A percentile compares a stretch with the other conserved stretches of the same genome.
phyloP scores from a whole-genome alignment of 2,797 vertebrate genomes.

The Harpagifer antarcticus region DNA sequence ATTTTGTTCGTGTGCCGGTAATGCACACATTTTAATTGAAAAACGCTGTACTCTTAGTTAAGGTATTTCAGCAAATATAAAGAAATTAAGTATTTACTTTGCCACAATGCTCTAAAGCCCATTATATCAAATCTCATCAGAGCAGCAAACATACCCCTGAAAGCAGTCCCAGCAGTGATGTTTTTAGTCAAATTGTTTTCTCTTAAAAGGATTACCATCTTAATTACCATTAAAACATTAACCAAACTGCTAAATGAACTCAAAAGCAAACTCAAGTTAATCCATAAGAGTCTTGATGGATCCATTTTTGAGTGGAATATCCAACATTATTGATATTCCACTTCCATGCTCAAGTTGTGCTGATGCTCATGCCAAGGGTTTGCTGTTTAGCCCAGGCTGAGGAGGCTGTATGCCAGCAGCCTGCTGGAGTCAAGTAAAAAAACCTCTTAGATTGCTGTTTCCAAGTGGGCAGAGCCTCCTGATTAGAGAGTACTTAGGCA shows the following conservation, averaged over 20 bases:
- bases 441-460: constrained; percentile 48
- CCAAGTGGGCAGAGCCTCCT: constrained; percentile 65
- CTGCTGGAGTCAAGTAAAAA: constrained; percentile 52
- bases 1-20: constrained; percentile 24
- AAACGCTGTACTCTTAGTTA: background rate
- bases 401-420: constrained; percentile 52
- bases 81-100: background rate
- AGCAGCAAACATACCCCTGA: background rate
- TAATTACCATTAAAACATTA: constrained; percentile 19
- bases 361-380: constrained; percentile 54
- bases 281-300: constrained; percentile 33
- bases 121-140: background rate
- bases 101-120: background rate
- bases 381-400: constrained; percentile 49
- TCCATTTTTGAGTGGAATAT: constrained; percentile 29
- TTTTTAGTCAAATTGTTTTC: background rate
- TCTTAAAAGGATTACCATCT: constrained; percentile 7
- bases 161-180: background rate
- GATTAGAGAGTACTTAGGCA: constrained; percentile 49
- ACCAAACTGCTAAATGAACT: constrained; percentile 19
- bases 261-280: constrained; percentile 24
- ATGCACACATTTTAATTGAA: background rate
- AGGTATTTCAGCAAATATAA: background rate
- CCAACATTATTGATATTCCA: constrained; percentile 51
- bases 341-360: constrained; percentile 37